Base-by-base conservation (phyloP, 2,797 vertebrate genomes). In the Helostoma temminkii region DNA sequence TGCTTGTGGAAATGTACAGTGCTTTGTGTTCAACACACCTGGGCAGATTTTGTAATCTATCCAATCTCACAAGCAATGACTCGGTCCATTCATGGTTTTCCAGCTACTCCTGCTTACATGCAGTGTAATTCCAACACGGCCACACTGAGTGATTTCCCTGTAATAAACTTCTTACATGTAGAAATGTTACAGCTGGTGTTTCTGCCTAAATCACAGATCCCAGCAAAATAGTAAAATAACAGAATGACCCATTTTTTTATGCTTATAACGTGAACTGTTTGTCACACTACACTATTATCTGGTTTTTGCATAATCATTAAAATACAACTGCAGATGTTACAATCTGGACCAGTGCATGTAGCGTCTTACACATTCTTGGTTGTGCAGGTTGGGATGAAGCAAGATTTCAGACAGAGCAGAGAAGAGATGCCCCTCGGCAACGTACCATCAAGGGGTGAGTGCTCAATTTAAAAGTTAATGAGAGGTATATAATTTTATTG, bases 391-490 rank as follows among this genome's bases (percentile, higher is more conserved):
- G 67, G 55, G 49, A 67, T 43, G 47, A 87, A n/a, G 64, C 73
- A 84, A 7, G 82, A 90, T 15, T 52, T 56, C 32, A 63, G 68
- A 52, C 75, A 18, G 47, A 63, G 12, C 61, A 79, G 74, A 75
- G 88, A 90, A 4, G 91, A 93, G 56, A 74, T 61, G 69, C 39
- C 74, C 0, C 84, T 94, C 4, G 90, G 91, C 21, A 90, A 58
- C 22, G 52, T 89, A 18, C 93, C 94, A 14, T 94, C 94, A 30
- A 92, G 93, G 73, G 92, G 94, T 95, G 63, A 80, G 92, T 43
- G 18, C 5, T 43, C 50, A 10, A 66, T 48, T 21, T 45, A 9
- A 26, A 21, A 3, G 15, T 18, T 30, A 24, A 42, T 57, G 26
- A 4, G 5, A 9, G 14, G 47, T 1, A 37, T 22, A 7, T 39